Evolutionary conservation across 2,113 vertebrate species (phyloP), one percentile per base, ranked within the genome.

Genomic region (Sapayoa aenigma): DNA sequence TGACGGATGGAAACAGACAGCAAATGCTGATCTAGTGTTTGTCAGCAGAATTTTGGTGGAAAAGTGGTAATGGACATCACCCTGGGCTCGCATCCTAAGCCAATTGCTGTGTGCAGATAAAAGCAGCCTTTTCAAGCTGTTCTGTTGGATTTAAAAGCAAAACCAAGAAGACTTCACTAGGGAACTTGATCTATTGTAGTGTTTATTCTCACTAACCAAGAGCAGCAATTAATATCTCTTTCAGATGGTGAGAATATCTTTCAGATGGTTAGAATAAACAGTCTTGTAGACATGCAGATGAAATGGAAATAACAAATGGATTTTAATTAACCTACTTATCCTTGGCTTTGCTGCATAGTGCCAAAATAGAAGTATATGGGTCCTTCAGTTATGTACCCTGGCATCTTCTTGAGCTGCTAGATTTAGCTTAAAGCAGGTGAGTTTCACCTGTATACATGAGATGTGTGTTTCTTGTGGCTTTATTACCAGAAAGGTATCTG

Each of bases 211-310:
- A 94, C 91, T 88, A 97, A 97, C 87, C 53, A 95, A 91, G 74
- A 96, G 91, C 91, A 93, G 93, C 77, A 96, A 97, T 97, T 95
- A 97, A 91, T 97, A 95, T 95, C 56, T 75, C 84, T 95, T 97
- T 97, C 96, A 95, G 96, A 96, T 96, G 95, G 91, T 89, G 93
- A 94, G 95, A 95, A 95, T 96, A 89, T 95, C 80, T 95, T 94
- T 96, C 94, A 94, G 94, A 94, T 95, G 96, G 94, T 95, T 92
- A 96, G 80, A 95, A 96, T 95, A 96, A 97, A 96, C 93, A 94
- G 85, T 95, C 88, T 96, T 96, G 93, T 95, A 96, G 94, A 94
- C 94, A 94, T 84, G 62, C 86, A 96, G 53, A 79, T 80, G 86
- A 94, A 93, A 94, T 96, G 76, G 90, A 95, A 96, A 96, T 67